Evolutionary conservation across 2,888 invertebrate genomes (phyloP), one percentile per base, ranked within the genome.

Genomic region (Cosmopolites sordidus): DNA sequence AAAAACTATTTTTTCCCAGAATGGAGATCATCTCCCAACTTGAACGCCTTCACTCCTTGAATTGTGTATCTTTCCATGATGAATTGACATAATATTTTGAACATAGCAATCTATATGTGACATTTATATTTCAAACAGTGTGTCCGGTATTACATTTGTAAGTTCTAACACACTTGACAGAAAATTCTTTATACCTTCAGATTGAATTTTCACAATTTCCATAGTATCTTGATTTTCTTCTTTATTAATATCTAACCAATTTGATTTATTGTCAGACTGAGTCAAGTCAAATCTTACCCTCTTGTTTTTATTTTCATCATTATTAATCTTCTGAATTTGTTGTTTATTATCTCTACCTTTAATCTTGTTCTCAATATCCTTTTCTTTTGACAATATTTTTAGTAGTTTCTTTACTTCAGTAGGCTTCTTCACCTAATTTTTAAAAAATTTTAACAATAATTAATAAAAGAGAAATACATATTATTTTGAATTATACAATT

Each of bases 321-420:
- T 12, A 43, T 55, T 49, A n/a, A 54, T 54, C 15, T 47, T 54
- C 29, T 58, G 53, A 39, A 18, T 51, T 47, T 43, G 29, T 29
- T 56, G 56, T 33, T 41, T 33, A 9, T 42, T 39, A 16, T 18
- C 30, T 48, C 41, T 33, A 12, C 51, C 8, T 46, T 37, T 46
- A 16, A n/a, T n/a, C n/a, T 16, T 40, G 33, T 49, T 54, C n/a
- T 22, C 33, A 27, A 11, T 9, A 18, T 1, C 6, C 15, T 22
- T n/a, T 12, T 15, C 15, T n/a, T 43, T 58, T 33, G 56, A 72
- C 15, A 78, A 70, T 18, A 79, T 68, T 66, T 78, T 79, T 40
- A 75, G 68, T 61, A 43, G 70, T 65, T 50, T 68, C 66, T 40
- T 40, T 14, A 9, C 16, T 40, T 40, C 14, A 3, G 3, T 40